phyloP scores from a whole-genome alignment of 1,140 invertebrate species.

The Saccostrea echinata region DNA sequence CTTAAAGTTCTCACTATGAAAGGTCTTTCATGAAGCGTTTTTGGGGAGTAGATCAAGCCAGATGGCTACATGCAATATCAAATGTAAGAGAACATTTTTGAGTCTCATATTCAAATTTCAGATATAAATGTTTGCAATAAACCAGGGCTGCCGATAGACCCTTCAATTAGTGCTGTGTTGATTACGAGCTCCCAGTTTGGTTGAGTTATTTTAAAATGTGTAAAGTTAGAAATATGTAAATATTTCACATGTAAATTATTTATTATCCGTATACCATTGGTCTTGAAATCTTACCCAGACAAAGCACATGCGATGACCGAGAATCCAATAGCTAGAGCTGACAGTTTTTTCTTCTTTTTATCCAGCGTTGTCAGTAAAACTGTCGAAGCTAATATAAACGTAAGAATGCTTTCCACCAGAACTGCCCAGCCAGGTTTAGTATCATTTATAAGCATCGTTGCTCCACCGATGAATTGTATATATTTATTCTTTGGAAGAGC shows the following conservation, averaged over 20 bases:
- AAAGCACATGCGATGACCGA: slow-evolving; percentile 73
- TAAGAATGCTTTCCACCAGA: slow-evolving; percentile 74
- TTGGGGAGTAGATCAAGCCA: too few species aligned
- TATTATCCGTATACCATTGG: not conserved
- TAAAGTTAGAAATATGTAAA: not conserved
- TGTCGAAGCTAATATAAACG: slow-evolving; percentile 73
- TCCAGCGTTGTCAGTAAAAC: slow-evolving; percentile 75
- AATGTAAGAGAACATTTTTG: too few species aligned
- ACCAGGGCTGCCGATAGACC: too few species aligned
- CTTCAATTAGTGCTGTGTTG: too few species aligned
- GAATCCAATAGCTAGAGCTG: slow-evolving; percentile 77
- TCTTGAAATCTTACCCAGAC: slow-evolving; percentile 67
- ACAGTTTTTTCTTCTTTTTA: slow-evolving; percentile 63
- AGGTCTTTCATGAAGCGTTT: too few species aligned
- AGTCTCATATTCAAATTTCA: too few species aligned
- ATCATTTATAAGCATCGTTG: slow-evolving; percentile 41
- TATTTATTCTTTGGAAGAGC: slow-evolving; percentile 57
- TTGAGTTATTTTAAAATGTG: too few species aligned
- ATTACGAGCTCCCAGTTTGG: not conserved
- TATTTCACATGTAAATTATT: not conserved
- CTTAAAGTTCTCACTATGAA: too few species aligned
- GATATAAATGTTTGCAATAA: too few species aligned
- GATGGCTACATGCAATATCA: too few species aligned
- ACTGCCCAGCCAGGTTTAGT: slow-evolving; percentile 66
- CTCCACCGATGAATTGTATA: slow-evolving; percentile 60